Percentiles rank a stretch among this genome's conserved stretches.
These are phyloP conservation scores for Orchestes rusci DNA, from an alignment of 2,888 invertebrate species.

Conservation along the genomic window DNA sequence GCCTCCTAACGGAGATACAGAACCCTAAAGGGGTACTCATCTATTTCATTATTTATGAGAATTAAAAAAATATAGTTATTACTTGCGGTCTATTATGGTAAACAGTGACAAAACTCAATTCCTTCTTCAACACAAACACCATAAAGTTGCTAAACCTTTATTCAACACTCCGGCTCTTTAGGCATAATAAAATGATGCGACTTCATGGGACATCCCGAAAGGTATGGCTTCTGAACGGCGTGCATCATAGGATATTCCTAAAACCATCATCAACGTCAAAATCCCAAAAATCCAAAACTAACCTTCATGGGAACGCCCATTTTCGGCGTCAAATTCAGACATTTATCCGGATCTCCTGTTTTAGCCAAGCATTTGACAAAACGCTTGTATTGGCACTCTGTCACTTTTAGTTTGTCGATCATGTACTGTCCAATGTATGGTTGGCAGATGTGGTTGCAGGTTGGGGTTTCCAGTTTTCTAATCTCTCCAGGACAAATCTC, in stretches of 20 bases:
- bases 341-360: slow-evolving; percentile 15
- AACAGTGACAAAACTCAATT: too few species aligned
- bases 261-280: slow-evolving; percentile 4
- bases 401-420: slow-evolving; percentile 21
- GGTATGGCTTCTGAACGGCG: slow-evolving; percentile 25
- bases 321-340: slow-evolving; percentile 17
- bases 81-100: too few species aligned
- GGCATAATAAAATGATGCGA: slow-evolving; percentile 5
- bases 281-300: not conserved
- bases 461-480: slow-evolving; percentile 15
- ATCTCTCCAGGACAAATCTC: slow-evolving; percentile 16
- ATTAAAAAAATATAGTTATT: too few species aligned
- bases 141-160: slow-evolving; percentile 1
- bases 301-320: slow-evolving; percentile 8
- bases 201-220: slow-evolving; percentile 29
- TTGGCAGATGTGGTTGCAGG: slow-evolving; percentile 24
- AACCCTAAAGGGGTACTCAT: too few species aligned
- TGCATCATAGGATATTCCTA: slow-evolving; percentile 28
- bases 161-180: slow-evolving; percentile 11
- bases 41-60: too few species aligned
- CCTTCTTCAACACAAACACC: not conserved
- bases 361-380: slow-evolving; percentile 24
- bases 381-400: slow-evolving; percentile 24
- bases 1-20: too few species aligned
- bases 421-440: slow-evolving; percentile 22